Evolutionary conservation across 2,888 invertebrate species (phyloP).

Genomic region (Brachycybe producta): DNA sequence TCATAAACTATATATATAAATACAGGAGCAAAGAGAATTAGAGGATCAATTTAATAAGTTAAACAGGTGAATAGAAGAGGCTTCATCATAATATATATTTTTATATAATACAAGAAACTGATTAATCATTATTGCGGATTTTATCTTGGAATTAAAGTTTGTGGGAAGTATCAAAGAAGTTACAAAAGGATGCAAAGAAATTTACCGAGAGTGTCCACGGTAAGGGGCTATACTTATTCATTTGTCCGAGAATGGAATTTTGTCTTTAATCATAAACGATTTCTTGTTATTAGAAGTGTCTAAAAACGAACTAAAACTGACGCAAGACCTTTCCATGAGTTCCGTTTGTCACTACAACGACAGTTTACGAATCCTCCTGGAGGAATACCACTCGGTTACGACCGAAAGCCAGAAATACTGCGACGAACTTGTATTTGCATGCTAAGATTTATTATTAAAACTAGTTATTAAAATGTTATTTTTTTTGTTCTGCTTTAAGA

Average conservation of each 20-base stretch:
- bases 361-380: constrained; percentile 34
- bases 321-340: constrained; percentile 34
- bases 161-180: constrained; percentile 31
- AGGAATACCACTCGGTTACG: constrained; percentile 38
- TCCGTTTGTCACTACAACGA: constrained; percentile 35
- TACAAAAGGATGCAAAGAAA: constrained; percentile 36
- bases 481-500: constrained; percentile 5
- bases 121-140: neutral
- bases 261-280: neutral
- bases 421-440: constrained; percentile 23
- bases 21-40: constrained; percentile 7
- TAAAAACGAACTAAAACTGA: constrained; percentile 33
- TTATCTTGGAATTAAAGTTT: constrained; percentile 24
- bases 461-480: neutral
- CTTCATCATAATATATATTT: neutral
- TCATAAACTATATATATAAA: neutral
- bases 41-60: constrained; percentile 5
- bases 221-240: constrained; percentile 24
- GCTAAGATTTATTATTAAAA: no score
- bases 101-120: neutral
- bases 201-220: constrained; percentile 31
- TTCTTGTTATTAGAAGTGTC: constrained; percentile 14
- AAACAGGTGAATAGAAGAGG: constrained; percentile 11
- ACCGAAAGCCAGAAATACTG: constrained; percentile 29
- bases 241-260: neutral